Base-by-base conservation (phyloP, 2,797 vertebrate genomes). In the Spatula clypeata region DNA sequence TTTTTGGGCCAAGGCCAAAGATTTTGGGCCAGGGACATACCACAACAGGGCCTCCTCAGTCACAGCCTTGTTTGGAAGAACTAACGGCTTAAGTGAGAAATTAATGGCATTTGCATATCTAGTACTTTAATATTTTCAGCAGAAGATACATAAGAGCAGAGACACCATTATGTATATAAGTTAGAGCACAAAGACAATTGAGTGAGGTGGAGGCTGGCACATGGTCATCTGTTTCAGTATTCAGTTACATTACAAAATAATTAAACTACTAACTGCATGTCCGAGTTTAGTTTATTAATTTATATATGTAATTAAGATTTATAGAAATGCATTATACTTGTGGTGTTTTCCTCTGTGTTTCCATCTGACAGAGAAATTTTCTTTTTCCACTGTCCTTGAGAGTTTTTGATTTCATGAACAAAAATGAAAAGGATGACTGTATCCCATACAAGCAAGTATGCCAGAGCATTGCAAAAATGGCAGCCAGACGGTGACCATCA, bases 171-270 rank as follows among this genome's bases (percentile, higher is more conserved):
- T 72, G 29, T 12, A 1, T 79, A 51, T 73, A 79, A 87, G 51
- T 1, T 3, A 71, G 16, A 92, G 31, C 51, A 60, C 51, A 76
- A 69, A 92, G 82, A 60, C 29, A 65, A 82, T 44, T 57, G 51
- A 11, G 42, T 82, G 65, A 45, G 38, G 7, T 54, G 91, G 27
- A 65, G 36, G 27, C 53, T 81, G 58, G 79, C 75, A 86, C 55
- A 66, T 2, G 54, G 86, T 96, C 86, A 95, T 94, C 76, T 94
- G 62, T 91, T 95, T 86, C 80, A 86, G 47, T 45, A 85, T 91
- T 97, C 77, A 94, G 24, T 79, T 92, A 93, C 66, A 96, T 94
- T 51, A 83, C 47, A 97, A 64, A 21, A 85, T 91, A 93, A 97
- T 95, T 92, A 89, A 53, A 31, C 73, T 36, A 87, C 92, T 95